Base-by-base conservation (phyloP, 2,888 invertebrate genomes). In the Drosophila planitibia region DNA sequence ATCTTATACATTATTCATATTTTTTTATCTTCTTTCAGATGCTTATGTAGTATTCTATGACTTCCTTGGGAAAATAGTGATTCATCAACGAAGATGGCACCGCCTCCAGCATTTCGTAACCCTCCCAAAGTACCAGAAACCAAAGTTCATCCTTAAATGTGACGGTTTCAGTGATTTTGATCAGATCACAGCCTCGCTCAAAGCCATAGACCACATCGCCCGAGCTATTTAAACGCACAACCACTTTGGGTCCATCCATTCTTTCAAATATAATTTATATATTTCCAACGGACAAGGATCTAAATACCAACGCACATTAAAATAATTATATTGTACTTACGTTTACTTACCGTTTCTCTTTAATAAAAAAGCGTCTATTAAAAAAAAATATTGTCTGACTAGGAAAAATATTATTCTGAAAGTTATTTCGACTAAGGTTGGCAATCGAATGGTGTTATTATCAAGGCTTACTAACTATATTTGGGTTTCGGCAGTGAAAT, bases 111-210 rank as follows among this genome's bases (percentile, higher is more conserved):
- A 68, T 49, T 3, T 47, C 19, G 4, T 67, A 49, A n/a, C 32
- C 55, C n/a, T 68, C 55, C 68, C 68, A 68, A 12, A 49, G 19
- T 6, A 25, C 68, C 12, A 55, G 47, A n/a, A 68, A 32, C 55
- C 55, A 68, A 14, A 39, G 4, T 1, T 19, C 6, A 10, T 25
- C n/a, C 16, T 68, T 49, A 32, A 49, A 49, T 12, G 12, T 12
- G 16, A 37, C 28, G 1, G 16, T 32, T 0, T 39, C 16, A 4
- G 0, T 32, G 12, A 68, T 68, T 16, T 37, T 32, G 9, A 68
- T 9, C 41, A 68, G 47, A 14, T 37, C 10, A 22, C 37, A 32
- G 9, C 68, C 68, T 4, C 44, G 28, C 7, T 68, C 47, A 30
- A 9, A 68, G 25, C 68, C 68, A 37, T 68, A 68, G 0, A 33